Evolutionary conservation across 2,113 vertebrate species (phyloP).

Genomic region (Misgurnus anguillicaudatus): DNA sequence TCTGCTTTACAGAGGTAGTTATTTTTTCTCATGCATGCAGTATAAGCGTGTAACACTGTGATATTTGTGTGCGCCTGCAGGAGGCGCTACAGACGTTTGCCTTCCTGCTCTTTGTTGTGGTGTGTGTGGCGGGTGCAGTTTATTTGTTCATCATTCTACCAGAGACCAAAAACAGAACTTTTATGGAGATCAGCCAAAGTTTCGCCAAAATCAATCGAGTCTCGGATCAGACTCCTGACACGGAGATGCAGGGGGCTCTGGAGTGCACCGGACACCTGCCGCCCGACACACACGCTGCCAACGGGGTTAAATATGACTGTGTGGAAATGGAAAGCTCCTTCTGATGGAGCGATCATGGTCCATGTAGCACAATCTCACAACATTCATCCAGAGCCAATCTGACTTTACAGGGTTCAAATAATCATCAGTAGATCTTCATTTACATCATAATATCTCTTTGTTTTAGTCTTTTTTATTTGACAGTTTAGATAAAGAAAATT

Average conservation of each 20-base stretch:
- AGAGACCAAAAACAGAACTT: constrained; percentile 94
- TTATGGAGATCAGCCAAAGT: constrained; percentile 86
- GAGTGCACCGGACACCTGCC: neutral
- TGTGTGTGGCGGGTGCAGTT: constrained; percentile 77
- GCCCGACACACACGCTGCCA: neutral
- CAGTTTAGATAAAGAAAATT: too few species aligned
- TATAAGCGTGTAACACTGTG: neutral
- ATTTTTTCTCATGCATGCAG: neutral
- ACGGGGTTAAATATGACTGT: constrained; percentile 43
- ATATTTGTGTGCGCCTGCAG: constrained; percentile 62
- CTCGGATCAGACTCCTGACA: constrained; percentile 42
- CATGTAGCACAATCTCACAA: too few species aligned
- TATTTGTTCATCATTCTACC: constrained; percentile 87
- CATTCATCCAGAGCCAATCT: too few species aligned
- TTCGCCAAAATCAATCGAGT: constrained; percentile 88
- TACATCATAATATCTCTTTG: too few species aligned
- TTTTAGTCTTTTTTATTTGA: too few species aligned
- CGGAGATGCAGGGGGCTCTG: constrained; percentile 75
- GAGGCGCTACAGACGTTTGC: constrained; percentile 80
- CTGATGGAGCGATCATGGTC: constrained; percentile 30
- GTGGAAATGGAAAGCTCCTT: constrained; percentile 67
- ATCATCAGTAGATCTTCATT: too few species aligned
- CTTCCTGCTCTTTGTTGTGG: constrained; percentile 86
- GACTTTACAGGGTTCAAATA: too few species aligned
- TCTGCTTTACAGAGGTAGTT: too few species aligned